phyloP scores from a whole-genome alignment of 2,797 vertebrate genomes.

The Macroramphosus scolopax region DNA sequence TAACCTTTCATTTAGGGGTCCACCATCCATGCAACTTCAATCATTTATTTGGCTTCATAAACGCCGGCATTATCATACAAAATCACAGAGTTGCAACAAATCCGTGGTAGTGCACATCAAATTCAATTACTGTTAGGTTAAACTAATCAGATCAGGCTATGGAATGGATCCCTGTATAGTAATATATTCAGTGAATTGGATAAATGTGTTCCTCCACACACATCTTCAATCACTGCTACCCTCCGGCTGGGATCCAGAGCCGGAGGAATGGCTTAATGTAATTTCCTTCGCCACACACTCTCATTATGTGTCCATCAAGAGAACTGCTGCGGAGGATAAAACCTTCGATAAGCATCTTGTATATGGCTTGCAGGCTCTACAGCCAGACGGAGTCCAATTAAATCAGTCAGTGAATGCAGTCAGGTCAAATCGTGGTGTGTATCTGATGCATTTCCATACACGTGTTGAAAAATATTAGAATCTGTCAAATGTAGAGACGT shows the following conservation, averaged over 20 bases:
- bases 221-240: constrained; percentile 27
- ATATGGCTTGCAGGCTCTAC: neutral
- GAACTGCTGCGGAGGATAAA: constrained; percentile 21
- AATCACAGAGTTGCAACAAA: constrained; percentile 4
- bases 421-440: neutral
- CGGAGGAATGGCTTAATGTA: constrained; percentile 36
- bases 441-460: no score
- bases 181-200: constrained; percentile 42
- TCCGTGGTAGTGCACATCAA: constrained; percentile 11
- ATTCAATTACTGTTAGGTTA: constrained; percentile 2
- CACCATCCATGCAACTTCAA: neutral
- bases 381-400: neutral
- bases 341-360: constrained; percentile 20
- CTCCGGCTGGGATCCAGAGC: constrained; percentile 45
- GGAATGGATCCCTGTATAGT: constrained; percentile 19
- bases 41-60: neutral
- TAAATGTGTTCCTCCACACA: constrained; percentile 35
- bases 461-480: no score
- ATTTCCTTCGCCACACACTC: constrained; percentile 55
- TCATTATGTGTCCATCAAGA: constrained; percentile 47
- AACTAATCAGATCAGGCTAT: constrained; percentile 18
- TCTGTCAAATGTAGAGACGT: no score
- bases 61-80: no score
- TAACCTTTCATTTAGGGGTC: neutral
- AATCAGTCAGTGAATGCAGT: neutral